Base-by-base conservation (phyloP, 2,113 vertebrate genomes). In the Corythornis madagascariensis region DNA sequence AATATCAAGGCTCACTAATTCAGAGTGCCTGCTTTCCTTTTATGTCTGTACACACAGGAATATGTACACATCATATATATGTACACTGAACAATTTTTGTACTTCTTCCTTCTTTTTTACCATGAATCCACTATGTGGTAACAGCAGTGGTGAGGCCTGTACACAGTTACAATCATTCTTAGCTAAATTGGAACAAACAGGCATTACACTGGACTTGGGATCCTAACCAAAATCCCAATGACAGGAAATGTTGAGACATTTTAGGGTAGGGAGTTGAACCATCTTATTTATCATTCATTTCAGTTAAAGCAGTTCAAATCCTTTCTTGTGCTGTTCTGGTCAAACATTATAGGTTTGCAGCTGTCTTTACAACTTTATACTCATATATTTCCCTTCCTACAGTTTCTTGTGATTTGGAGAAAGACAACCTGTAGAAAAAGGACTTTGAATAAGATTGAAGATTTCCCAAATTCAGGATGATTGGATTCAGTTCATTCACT, bases 1-100 rank as follows among this genome's bases (percentile, higher is more conserved):
- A 83, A 95, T 92, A 90, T 61, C 89, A 83, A 24, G 94, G 47
- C 21, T 80, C 45, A 35, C 35, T 83, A 70, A 83, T 59, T 74
- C 26, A 29, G 52, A 70, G 22, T 42, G 24, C 16, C 38, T 71
- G 22, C 45, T 79, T 74, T 63, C 29, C 43, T 47, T 80, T 73
- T 65, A 35, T 66, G 43, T 61, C 20, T 74, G 24, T 40, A 19
- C 22, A 57, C 24, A 56, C 29, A 24, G 7, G 45, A 26, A 25
- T 57, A 33, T 13, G 21, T 60, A 28, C 60, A 16, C 17, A 55
- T 29, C 59, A 38, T 5, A 4, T 21, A 10, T 22, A 38, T 29
- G 52, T 15, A 35, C 9, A n/a, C 28, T 26, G 33, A 69, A 42
- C 16, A 11, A 1, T 70, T 38, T 26, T 59, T 83, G 28, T 71